phyloP scores from a whole-genome alignment of 1,140 invertebrate species.

The Laodelphax striatellus region DNA sequence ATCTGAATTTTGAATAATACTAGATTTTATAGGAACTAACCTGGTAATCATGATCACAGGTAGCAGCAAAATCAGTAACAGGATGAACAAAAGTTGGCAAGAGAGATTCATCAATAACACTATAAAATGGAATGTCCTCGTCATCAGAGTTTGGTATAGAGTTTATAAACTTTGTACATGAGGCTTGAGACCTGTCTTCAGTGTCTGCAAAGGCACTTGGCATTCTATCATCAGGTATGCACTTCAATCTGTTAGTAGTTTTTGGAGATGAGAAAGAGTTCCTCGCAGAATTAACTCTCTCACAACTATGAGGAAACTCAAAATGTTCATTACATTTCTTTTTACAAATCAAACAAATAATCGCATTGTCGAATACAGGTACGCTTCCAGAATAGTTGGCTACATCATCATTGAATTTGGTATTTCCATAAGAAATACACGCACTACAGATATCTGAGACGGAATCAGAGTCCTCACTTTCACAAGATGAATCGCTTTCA shows the following conservation, averaged over 20 bases:
- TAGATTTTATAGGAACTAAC: no score
- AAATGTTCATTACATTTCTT: background rate
- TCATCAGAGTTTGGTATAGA: no score
- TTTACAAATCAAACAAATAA: background rate
- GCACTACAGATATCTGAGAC: slow-evolving; percentile 14
- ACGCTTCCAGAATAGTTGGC: background rate
- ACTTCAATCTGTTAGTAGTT: no score
- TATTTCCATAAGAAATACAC: background rate
- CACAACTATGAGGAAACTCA: background rate
- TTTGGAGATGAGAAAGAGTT: no score
- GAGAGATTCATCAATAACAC: no score
- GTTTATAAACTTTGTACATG: no score
- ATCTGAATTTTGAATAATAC: no score
- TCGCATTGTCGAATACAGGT: background rate
- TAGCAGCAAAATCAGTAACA: no score
- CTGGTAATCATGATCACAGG: no score
- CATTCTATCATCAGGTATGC: background rate
- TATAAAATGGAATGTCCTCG: no score
- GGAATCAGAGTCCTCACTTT: slow-evolving; percentile 17
- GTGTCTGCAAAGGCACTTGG: background rate
- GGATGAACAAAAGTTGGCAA: no score
- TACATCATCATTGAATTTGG: slow-evolving; percentile 2
- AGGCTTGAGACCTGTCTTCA: background rate
- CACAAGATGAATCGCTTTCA: slow-evolving; percentile 17
- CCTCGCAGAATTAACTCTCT: background rate